Evolutionary conservation across 2,797 vertebrate species (phyloP), one percentile per base, ranked within the genome.

Genomic region (Amazona finschi): DNA sequence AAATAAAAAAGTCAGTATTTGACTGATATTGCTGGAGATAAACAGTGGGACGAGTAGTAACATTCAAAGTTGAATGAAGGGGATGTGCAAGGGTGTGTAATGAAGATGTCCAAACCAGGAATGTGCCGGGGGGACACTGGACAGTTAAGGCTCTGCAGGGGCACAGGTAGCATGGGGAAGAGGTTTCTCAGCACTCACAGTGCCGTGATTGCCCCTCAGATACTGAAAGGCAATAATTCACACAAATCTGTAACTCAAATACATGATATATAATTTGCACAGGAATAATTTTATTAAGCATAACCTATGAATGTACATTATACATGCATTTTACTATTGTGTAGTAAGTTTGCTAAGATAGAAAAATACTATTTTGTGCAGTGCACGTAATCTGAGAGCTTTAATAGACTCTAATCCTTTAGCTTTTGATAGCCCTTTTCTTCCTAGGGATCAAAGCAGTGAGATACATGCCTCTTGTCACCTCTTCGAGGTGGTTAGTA

Each of bases 81-180:
- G 10, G 47, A 10, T 50, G 9, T 53, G 62, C 33, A 46, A 66
- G 70, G 21, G 21, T 39, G 3, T 36, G 3, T 39, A 11, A 41
- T 74, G 44, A 46, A 69, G 60, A 18, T 78, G 39, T 47, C 57
- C 52, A 72, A 53, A 61, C 12, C 14, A 44, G 57, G 20, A 71
- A 15, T 25, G 13, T 77, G 43, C 31, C 1, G 2, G 11, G 12
- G 33, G 27, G 3, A 33, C 10, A 1, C 3, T 15, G 60, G 28
- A 8, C 55, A 50, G 3, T 22, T 47, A 52, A 61, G 14, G 24
- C 28, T 71, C 22, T 75, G 24, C 1, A 4, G 17, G 17, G 5
- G 18, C 9, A 3, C 11, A 43, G 47, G 1, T 49, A 52, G 25
- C 2, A 0, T 38, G 52, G 21, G 8, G 14, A 43, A 39, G 70